These are phyloP conservation scores for Epinotia nisella DNA, from an alignment of 2,888 invertebrate species.

Conservation along the genomic window DNA sequence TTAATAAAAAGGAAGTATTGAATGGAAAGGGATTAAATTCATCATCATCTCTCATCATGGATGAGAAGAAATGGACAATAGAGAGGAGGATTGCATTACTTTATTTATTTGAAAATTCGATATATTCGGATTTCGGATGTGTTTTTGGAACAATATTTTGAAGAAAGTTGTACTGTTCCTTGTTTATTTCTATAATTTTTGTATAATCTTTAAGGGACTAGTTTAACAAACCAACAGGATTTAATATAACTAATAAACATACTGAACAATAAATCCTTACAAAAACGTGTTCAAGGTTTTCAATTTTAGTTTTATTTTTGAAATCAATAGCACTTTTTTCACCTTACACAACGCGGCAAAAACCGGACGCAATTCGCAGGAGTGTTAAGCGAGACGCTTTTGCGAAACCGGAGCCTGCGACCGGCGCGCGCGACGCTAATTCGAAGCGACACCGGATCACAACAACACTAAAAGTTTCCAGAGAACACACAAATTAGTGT, in stretches of 20 bases:
- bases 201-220: too few species aligned
- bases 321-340: slow-evolving; percentile 3
- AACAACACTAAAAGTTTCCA: slow-evolving; percentile 79
- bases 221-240: background rate
- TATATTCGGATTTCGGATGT: too few species aligned
- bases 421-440: slow-evolving; percentile 65
- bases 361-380: slow-evolving; percentile 51
- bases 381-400: slow-evolving; percentile 79
- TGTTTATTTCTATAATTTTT: too few species aligned
- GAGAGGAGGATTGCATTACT: too few species aligned
- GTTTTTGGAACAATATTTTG: too few species aligned
- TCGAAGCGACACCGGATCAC: slow-evolving; percentile 73
- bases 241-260: background rate
- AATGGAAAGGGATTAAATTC: too few species aligned
- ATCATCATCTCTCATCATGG: too few species aligned
- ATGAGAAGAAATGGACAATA: too few species aligned
- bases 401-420: slow-evolving; percentile 73
- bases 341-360: background rate
- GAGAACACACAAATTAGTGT: slow-evolving; percentile 78
- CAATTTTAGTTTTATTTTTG: background rate
- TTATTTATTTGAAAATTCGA: too few species aligned
- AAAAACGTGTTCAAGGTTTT: background rate
- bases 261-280: background rate
- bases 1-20: background rate
- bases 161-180: too few species aligned